Conservation (phyloP, 1,140 invertebrate genomes). For the Pinna nobilis region DNA sequence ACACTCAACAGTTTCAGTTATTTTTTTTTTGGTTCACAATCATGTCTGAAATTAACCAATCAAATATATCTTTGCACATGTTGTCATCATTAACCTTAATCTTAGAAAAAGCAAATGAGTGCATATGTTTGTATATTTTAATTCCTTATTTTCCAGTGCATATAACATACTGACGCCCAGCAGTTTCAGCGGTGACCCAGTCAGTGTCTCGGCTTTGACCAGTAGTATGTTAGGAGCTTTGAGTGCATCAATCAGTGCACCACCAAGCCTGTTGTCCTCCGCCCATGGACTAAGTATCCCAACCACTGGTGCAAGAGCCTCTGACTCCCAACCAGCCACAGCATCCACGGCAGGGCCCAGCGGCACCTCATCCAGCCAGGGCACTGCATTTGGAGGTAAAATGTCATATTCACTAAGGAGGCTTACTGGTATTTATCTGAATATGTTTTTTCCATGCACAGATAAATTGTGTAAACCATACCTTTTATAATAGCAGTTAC, state of each 20-base stretch:
- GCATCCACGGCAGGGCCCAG: not conserved
- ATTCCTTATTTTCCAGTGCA: not conserved
- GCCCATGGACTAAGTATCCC: not conserved
- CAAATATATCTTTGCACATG: too few relatives aligned
- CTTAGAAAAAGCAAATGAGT: too few relatives aligned
- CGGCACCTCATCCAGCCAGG: too few relatives aligned
- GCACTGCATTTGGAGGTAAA: slow-evolving; percentile 23
- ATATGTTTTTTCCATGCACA: too few relatives aligned
- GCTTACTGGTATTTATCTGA: too few relatives aligned
- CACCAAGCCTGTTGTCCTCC: not conserved
- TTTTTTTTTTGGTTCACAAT: too few relatives aligned
- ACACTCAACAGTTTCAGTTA: too few relatives aligned
- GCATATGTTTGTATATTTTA: not conserved
- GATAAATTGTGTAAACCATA: too few relatives aligned
- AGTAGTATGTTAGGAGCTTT: slow-evolving; percentile 12
- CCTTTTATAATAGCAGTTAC: too few relatives aligned
- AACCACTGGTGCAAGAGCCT: not conserved
- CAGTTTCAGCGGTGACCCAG: not conserved
- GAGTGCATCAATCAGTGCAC: slow-evolving; percentile 2
- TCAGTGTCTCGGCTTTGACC: slow-evolving; percentile 1
- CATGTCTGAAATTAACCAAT: too few relatives aligned
- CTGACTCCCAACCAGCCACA: not conserved
- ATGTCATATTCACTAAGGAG: not conserved
- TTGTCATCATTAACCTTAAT: not conserved
- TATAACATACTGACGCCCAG: not conserved